Base-by-base conservation (phyloP, 1,140 invertebrate genomes). In the Atta texana region DNA sequence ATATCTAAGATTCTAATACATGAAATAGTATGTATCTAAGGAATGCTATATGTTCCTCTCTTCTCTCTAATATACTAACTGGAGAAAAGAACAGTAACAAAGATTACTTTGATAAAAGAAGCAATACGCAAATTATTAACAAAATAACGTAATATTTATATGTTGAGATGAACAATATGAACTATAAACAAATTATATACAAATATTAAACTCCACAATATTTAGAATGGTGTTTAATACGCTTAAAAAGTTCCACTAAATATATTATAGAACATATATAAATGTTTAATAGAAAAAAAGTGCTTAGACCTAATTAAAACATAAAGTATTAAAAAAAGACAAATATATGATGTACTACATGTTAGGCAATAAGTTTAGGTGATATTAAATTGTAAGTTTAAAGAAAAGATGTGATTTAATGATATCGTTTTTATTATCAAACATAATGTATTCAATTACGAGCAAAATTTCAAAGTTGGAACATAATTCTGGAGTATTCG, bases 221-320 rank as follows among this genome's bases (percentile, higher is more conserved):
- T 24, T 75, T 86, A 49, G n/a, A 77, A 21, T 49, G 66, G 77
- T 59, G 21, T 85, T 74, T 64, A 64, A 39, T 69, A 55, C 61
- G 24, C 53, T 87, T 87, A 44, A 74, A 87, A 24, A 80, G 63
- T 68, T 86, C 51, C 44, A 76, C 8, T 59, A 69, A 86, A 49
- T 21, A 69, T 57, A 66, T 66, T 59, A 24, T 34, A 72, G 4
- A 68, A 61, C 28, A 24, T 51, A 49, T 59, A 55, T 66, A 51
- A 86, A 84, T 55, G 44, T 71, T 84, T 64, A n/a, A 84, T 69
- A 72, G 63, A 87, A 3, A 64, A 74, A 72, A 59, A 87, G 53
- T 66, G 18, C 39, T 63, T 82, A 82, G 49, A 28, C 55, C 49
- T 72, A 75, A 59, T 44, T 72, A 72, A 28, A 72, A 44, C 12